Evolutionary conservation across 2,888 invertebrate genomes (phyloP), one percentile per base, ranked within the genome.

Genomic region (Ariolimax columbianus): DNA sequence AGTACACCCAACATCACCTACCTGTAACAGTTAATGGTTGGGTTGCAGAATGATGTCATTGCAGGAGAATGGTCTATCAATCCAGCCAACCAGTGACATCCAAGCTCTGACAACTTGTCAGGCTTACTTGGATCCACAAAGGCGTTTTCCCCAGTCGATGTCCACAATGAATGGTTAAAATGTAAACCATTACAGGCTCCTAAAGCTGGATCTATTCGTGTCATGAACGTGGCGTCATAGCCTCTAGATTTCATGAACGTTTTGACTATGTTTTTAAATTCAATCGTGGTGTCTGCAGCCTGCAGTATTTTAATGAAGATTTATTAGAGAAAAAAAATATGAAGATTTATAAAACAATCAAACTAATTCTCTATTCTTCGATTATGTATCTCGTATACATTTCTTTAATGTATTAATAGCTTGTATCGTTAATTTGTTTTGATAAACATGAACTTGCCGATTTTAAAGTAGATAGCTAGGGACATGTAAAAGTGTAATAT

Each of bases 11-110:
- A 6, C 33, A 17, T 33, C 1, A 75, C 75, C 7, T 19, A 83
- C 83, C 83, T 83, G 85, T 85, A 87, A 59, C 87, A 87, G 83
- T 87, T 87, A 33, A 87, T 68, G 26, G 87, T 87, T 17, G 87
- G 87, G 30, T 47, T 66, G 40, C 73, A 38, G n/a, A 87, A 33
- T 33, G 87, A 85, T 40, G 68, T 55, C 43, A 87, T 55, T 19
- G 70, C 87, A 14, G 85, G 85, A 0, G 85, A 55, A 55, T 87
- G 87, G 14, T 79, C 73, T 14, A 87, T 38, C 33, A 87, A 59
- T 0, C 86, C 87, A 4, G 87, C 87, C 75, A 87, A 23, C 87
- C 87, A 87, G 73, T 87, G 87, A 23, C 83, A 80, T 23, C 85
- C 87, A 19, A 87, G 79, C n/a, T 77, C 30, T 1, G 87, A 87